A percentile compares a stretch with the other conserved stretches of the same genome.
Conservation (phyloP, 2,797 vertebrate genomes). For the Bradypodion pumilum region DNA sequence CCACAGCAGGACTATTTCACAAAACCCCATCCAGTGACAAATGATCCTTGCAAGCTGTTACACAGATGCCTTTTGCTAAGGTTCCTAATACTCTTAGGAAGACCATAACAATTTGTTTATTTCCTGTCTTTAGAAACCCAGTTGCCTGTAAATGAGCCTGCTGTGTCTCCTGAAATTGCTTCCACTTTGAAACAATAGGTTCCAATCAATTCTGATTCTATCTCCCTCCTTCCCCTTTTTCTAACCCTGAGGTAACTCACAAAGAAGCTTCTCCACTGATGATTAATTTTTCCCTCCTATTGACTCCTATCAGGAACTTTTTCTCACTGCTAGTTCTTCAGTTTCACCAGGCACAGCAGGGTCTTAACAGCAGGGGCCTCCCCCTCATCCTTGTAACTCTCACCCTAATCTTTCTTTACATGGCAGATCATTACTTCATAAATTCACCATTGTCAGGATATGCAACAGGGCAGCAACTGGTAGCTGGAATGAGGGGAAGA, state of each 20-base stretch:
- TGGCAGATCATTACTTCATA: not conserved
- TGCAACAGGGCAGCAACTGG: not conserved
- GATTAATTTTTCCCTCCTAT: constrained; percentile 23
- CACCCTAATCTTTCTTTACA: not conserved
- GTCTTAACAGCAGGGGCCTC: constrained; percentile 7
- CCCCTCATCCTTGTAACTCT: not conserved
- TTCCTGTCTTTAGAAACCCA: constrained; percentile 15
- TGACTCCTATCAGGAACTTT: constrained; percentile 20
- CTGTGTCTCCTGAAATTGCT: constrained; percentile 19
- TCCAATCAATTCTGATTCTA: constrained; percentile 34
- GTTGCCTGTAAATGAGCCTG: constrained; percentile 18
- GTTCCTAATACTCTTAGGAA: constrained; percentile 3
- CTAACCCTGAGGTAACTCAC: constrained; percentile 19
- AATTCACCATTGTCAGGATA: constrained; percentile 2
- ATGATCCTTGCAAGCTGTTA: not conserved
- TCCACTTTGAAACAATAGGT: constrained; percentile 26
- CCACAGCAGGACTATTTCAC: not conserved
- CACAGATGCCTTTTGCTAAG: constrained; percentile 7
- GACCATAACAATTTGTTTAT: constrained; percentile 12
- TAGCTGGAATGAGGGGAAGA: not conserved
- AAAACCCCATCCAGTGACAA: not conserved
- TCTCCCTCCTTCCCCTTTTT: not conserved
- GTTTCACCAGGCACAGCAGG: constrained; percentile 25
- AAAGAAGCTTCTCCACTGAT: constrained; percentile 4
- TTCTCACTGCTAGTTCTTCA: constrained; percentile 3